phyloP scores from a whole-genome alignment of 2,888 invertebrate genomes.

The Agelastica alni region DNA sequence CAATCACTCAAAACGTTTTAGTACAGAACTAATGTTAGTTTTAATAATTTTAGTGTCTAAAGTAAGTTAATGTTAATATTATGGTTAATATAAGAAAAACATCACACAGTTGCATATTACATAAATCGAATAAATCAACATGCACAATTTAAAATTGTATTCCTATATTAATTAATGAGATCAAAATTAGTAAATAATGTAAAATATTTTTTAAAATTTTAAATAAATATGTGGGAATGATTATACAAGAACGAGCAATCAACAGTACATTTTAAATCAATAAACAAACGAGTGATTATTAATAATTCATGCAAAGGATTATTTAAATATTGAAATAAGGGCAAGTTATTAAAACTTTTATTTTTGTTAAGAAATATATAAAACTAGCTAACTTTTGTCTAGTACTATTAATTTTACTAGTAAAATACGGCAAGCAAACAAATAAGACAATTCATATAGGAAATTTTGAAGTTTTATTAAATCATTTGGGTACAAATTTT shows the following conservation, averaged over 20 bases:
- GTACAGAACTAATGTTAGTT: slow-evolving; percentile 43
- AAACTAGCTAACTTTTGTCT: no score
- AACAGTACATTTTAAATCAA: neutral
- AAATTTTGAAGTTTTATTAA: no score
- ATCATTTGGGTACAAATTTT: no score
- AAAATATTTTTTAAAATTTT: no score
- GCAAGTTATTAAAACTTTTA: neutral
- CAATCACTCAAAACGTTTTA: slow-evolving; percentile 20
- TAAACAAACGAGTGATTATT: neutral
- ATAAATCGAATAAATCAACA: slow-evolving; percentile 14
- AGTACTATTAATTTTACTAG: no score
- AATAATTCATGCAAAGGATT: neutral
- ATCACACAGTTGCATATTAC: slow-evolving; percentile 23
- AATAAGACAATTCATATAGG: no score
- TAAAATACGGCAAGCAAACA: no score
- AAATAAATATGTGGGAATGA: no score
- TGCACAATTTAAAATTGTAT: slow-evolving; percentile 8
- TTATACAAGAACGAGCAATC: neutral
- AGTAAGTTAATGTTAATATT: slow-evolving; percentile 40
- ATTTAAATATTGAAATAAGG: no score
- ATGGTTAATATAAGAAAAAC: slow-evolving; percentile 40
- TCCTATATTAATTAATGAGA: neutral
- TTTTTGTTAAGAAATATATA: no score
- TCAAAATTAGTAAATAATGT: no score
- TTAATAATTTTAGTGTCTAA: slow-evolving; percentile 15